phyloP scores from a whole-genome alignment of 2,113 vertebrate species.

The Pomatorhinus ruficollis region DNA sequence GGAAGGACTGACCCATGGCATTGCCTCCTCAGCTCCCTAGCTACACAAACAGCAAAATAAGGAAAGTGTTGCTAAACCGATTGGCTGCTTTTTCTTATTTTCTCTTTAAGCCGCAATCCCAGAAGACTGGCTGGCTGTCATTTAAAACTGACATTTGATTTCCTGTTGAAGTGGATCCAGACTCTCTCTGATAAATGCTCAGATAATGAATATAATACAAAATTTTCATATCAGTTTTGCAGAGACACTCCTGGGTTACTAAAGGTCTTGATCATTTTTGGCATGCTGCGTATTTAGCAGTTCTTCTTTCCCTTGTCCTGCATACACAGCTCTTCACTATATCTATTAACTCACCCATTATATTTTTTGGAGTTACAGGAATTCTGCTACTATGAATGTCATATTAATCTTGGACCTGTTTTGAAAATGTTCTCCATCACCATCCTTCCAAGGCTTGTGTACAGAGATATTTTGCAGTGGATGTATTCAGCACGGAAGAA shows the following conservation, averaged over 20 bases:
- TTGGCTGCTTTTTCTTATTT: background rate
- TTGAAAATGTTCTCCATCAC: background rate
- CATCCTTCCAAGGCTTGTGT: background rate
- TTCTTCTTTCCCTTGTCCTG: background rate
- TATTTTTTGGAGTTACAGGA: background rate
- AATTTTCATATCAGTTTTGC: background rate
- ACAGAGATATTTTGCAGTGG: background rate
- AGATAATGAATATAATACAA: background rate
- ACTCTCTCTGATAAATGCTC: background rate
- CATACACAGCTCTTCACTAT: background rate
- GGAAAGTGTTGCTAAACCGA: background rate
- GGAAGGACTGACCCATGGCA: background rate
- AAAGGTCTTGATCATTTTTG: background rate
- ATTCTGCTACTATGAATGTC: background rate
- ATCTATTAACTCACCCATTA: background rate
- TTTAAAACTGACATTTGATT: background rate
- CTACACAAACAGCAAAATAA: background rate
- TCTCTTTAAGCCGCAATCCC: background rate
- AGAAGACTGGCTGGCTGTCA: background rate
- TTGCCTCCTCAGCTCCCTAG: background rate
- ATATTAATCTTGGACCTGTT: background rate
- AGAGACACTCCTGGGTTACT: background rate
- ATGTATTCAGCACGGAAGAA: background rate
- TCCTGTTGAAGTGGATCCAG: background rate
- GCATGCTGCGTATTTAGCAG: background rate